phyloP scores from a whole-genome alignment of 1,140 invertebrate species.

The Eupeodes corollae region DNA sequence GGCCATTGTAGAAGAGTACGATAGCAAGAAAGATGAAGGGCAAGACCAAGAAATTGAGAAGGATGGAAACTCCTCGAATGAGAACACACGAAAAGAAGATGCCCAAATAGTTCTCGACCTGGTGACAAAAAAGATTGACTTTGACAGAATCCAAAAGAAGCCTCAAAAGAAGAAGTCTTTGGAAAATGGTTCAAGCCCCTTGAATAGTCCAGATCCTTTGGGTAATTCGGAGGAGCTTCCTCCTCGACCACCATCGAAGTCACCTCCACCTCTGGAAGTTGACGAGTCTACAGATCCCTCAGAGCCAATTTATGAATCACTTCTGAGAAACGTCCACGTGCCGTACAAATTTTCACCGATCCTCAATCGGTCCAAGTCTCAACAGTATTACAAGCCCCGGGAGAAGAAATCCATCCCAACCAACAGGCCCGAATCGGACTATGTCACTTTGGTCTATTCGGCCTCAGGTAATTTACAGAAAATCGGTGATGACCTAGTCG shows the following conservation, averaged over 20 bases:
- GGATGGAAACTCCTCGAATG: conserved; percentile 7
- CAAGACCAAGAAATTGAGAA: conserved; percentile 4
- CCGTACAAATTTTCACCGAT: conserved; percentile 35
- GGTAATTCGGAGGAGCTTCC: conserved; percentile 11
- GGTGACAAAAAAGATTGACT: conserved; percentile 71
- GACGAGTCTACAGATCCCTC: conserved; percentile 6
- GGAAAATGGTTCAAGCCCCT: conserved; percentile 10
- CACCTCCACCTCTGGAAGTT: conserved; percentile 26
- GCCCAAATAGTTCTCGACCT: conserved; percentile 63
- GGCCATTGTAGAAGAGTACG: conserved; percentile 10
- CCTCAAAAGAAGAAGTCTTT: conserved; percentile 43
- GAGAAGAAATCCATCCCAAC: conserved; percentile 11
- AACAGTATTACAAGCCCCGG: conserved; percentile 19
- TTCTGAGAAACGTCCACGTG: conserved; percentile 34
- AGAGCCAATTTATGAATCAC: conserved; percentile 32
- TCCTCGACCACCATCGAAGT: conserved; percentile 18
- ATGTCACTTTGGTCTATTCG: conserved; percentile 32
- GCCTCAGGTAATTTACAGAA: conserved; percentile 24
- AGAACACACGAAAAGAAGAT: conserved; percentile 25
- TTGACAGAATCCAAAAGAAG: conserved; percentile 63
- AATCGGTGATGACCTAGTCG: conserved; percentile 18
- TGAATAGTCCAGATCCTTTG: neutral
- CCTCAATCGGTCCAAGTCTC: conserved; percentile 24
- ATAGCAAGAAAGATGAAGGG: conserved; percentile 34
- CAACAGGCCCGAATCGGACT: conserved; percentile 31